Evolutionary conservation across 2,888 invertebrate species (phyloP), one percentile per base, ranked within the genome.

Genomic region (Drosophila testacea): DNA sequence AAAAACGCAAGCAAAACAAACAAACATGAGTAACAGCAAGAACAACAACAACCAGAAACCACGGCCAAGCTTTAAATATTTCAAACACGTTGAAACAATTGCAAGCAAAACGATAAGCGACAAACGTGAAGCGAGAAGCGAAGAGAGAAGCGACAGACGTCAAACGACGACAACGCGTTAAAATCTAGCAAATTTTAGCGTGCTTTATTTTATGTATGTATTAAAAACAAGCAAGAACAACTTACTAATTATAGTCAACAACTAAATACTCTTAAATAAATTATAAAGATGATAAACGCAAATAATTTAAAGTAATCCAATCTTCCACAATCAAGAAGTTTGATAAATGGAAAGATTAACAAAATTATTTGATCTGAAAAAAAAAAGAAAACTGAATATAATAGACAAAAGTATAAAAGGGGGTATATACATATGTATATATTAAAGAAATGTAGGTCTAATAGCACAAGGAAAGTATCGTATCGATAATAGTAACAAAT

Each of bases 81-180:
- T 87, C 69, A 80, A 82, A 78, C 83, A 84, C 87, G 87, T 82
- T 74, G 62, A 72, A 78, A 82, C 76, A 84, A 86, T 85, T 81
- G 81, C 77, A 77, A 39, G 69, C 72, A 66, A 79, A 64, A 47
- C 73, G 61, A 73, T 50, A 68, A 67, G 46, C 34, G 28, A 46
- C 34, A 34, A 44, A 55, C 32, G 55, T 41, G 11, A 30, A 55
- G 56, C 28, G 46, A 38, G 30, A 47, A 30, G 38, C 13, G 38
- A 10, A 13, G n/a, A 55, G 42, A 34, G 34, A 34, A 34, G 55
- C 32, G 55, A 55, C 36, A 46, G 46, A 62, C 62, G 39, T 2
- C 22, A 3, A 22, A 63, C 62, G 44, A 67, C 69, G 62, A 70
- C 57, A 44, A 36, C 41, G 81, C 74, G 71, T 69, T 77, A 72